Evolutionary conservation across 2,888 invertebrate species (phyloP), one percentile per base, ranked within the genome.

Genomic region (Agrochola macilenta): DNA sequence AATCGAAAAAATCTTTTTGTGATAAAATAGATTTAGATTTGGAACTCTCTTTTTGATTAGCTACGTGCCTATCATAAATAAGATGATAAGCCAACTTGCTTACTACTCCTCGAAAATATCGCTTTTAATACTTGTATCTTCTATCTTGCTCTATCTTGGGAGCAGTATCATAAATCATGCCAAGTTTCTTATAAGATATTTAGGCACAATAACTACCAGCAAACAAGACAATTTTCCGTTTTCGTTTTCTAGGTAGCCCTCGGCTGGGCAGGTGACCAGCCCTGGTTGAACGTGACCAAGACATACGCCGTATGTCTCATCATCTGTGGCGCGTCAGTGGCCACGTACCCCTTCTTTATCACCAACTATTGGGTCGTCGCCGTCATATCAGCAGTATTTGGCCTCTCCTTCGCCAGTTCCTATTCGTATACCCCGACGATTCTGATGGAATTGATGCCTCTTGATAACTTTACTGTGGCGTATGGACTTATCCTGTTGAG

Each of bases 381-480:
- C 2, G 88, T 94, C 39, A 93, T 96, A 74, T 97, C 97, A 1
- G 97, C 98, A 0, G 91, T 98, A 35, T 99, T 99, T 93, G 99
- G 99, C 0, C 97, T 99, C 54, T 98, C 98, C 75, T 98, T 99
- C 93, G 99, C 99, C 76, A 99, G 99, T 90, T 98, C 98, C 87
- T 99, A 99, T 93, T 98, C 99, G 11, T 98, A 99, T 88, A 99
- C 99, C 0, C 99, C 99, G 0, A 98, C 99, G 69, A 98, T 99
- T 84, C 95, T 99, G 81, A 99, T 99, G 86, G 98, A 99, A 91
- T 96, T 99, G 89, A 98, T 99, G 85, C 99, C 99, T 0, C 96
- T 99, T 87, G 99, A 99, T 87, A 97, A 98, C 87, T 99, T 99
- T 93, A 99, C 99, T 30, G 98, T 98, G 90, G 99, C 99, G 20